phyloP scores from a whole-genome alignment of 2,113 vertebrate genomes.

The Lamprotornis superbus region DNA sequence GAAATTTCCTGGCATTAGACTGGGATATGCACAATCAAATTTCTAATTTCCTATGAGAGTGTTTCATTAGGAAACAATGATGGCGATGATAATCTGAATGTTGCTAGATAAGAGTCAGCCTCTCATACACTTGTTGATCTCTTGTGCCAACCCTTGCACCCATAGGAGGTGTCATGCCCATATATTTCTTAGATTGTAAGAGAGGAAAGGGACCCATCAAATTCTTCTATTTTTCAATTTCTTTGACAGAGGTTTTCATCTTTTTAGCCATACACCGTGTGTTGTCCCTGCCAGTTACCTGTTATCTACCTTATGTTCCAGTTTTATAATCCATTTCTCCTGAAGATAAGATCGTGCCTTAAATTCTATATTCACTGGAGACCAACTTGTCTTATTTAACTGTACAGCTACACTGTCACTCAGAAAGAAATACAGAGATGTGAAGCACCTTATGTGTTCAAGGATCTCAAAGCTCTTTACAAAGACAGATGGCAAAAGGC shows the following conservation, averaged over 20 bases:
- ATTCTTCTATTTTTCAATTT: neutral
- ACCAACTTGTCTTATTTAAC: neutral
- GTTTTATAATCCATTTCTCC: neutral
- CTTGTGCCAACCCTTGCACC: neutral
- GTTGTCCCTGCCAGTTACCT: neutral
- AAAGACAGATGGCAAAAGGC: neutral
- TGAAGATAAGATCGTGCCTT: neutral
- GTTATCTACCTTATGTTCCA: neutral
- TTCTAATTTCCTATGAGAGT: neutral
- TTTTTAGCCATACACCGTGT: neutral
- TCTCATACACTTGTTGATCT: neutral
- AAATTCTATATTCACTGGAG: neutral
- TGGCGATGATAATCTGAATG: neutral
- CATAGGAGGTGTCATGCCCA: neutral
- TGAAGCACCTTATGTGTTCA: neutral
- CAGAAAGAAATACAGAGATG: neutral
- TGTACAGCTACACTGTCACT: neutral
- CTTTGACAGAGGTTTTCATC: neutral
- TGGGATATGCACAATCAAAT: neutral
- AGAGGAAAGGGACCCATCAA: neutral
- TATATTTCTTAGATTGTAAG: neutral
- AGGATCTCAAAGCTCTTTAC: neutral
- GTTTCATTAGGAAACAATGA: neutral
- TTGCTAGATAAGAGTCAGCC: neutral
- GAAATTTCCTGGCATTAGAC: neutral